Conservation (phyloP, 2,113 vertebrate genomes). For the Herpailurus yagouaroundi region DNA sequence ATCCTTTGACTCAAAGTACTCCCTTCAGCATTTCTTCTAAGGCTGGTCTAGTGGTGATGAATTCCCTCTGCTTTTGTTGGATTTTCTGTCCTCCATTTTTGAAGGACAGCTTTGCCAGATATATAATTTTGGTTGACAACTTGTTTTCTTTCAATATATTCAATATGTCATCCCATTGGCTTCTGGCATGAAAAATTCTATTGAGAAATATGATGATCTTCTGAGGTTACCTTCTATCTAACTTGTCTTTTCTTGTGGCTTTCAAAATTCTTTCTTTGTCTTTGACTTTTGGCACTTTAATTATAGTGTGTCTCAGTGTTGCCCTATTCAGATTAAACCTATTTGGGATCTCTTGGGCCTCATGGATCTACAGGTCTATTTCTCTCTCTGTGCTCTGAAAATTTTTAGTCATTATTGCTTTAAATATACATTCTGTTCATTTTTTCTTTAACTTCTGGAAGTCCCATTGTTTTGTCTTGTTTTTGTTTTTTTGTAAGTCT, state of each 20-base stretch:
- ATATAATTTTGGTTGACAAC: background rate
- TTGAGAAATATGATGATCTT: background rate
- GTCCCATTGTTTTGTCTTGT: background rate
- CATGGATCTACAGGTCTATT: background rate
- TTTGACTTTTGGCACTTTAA: background rate
- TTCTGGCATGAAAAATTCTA: background rate
- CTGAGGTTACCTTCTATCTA: background rate
- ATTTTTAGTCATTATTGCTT: background rate
- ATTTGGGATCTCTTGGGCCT: background rate
- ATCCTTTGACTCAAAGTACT: background rate
- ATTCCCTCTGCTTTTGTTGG: background rate
- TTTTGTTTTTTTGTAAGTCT: background rate
- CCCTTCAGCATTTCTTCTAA: background rate
- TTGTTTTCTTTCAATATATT: background rate
- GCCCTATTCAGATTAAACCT: background rate
- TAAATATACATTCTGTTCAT: background rate
- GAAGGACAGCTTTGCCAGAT: background rate
- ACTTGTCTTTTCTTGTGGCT: background rate
- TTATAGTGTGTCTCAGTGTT: background rate
- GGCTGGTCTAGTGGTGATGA: background rate
- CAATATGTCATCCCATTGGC: background rate
- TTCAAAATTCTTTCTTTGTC: background rate
- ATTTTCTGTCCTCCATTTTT: background rate
- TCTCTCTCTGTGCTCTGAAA: no score
- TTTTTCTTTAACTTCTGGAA: background rate